A percentile compares a stretch with the other conserved stretches of the same genome.
phyloP scores from a whole-genome alignment of 1,140 invertebrate genomes.

The Telenomus remus region DNA sequence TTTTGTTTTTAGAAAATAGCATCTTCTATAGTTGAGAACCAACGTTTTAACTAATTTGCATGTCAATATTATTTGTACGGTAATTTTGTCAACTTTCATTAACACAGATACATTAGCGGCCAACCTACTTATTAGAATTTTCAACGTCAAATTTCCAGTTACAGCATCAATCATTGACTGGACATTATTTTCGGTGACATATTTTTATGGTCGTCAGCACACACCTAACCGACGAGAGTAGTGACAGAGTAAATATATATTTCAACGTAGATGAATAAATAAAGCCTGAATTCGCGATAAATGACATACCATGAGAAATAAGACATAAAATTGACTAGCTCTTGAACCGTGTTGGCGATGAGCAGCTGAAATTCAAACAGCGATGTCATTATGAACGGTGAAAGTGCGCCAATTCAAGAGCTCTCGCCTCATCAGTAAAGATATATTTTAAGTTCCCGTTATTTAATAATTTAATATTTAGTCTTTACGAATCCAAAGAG shows the following conservation, averaged over 20 bases:
- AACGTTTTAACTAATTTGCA: neutral
- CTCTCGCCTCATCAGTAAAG: constrained; percentile 24
- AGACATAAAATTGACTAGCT: constrained; percentile 12
- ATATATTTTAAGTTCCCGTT: constrained; percentile 53
- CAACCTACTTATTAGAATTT: constrained; percentile 7
- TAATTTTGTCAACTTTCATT: constrained; percentile 24
- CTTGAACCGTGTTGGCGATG: constrained; percentile 25
- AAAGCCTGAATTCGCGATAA: too few relatives aligned
- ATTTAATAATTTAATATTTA: too few relatives aligned
- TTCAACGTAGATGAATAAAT: too few relatives aligned
- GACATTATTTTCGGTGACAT: neutral
- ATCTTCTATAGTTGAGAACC: neutral
- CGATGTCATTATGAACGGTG: constrained; percentile 67
- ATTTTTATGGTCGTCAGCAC: constrained; percentile 19
- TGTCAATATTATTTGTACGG: neutral
- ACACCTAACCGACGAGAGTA: too few relatives aligned
- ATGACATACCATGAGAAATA: too few relatives aligned
- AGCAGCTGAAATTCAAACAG: constrained; percentile 34
- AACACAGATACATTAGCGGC: constrained; percentile 22
- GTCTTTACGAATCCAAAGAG: too few relatives aligned
- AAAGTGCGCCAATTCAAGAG: constrained; percentile 61
- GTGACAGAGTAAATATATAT: too few relatives aligned
- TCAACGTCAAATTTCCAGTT: constrained; percentile 8
- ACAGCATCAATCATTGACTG: constrained; percentile 20
- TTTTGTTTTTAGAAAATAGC: too few relatives aligned